Conservation (phyloP, 2,888 invertebrate genomes). For the Drosophila sordidula region DNA sequence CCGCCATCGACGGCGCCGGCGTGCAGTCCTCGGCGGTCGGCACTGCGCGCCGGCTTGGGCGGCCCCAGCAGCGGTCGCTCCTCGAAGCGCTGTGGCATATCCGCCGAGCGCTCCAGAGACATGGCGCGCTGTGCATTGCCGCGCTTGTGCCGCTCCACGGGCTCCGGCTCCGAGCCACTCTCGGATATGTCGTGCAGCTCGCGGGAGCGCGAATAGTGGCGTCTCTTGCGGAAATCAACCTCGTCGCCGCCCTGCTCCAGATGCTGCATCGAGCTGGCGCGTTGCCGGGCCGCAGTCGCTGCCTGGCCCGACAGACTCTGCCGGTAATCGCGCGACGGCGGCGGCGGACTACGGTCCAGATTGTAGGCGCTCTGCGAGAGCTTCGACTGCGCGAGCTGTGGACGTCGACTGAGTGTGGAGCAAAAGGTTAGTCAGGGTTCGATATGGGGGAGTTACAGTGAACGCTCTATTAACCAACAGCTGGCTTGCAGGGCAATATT, state of each 20-base stretch:
- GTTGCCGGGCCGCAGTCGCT: slow-evolving; percentile 54
- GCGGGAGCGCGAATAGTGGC: slow-evolving; percentile 85
- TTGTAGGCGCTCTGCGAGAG: slow-evolving; percentile 85
- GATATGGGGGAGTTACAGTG: too few species aligned
- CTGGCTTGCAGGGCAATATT: too few species aligned
- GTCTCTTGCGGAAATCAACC: slow-evolving; percentile 82
- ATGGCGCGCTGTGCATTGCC: slow-evolving; percentile 63
- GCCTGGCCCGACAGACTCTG: slow-evolving; percentile 65
- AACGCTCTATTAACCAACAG: too few species aligned
- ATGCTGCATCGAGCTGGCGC: slow-evolving; percentile 84
- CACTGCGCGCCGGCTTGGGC: slow-evolving; percentile 85
- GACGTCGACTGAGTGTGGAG: slow-evolving; percentile 69
- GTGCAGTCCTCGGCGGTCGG: slow-evolving; percentile 73
- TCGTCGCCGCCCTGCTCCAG: slow-evolving; percentile 83
- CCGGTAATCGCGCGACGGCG: slow-evolving; percentile 74
- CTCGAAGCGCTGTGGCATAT: slow-evolving; percentile 69
- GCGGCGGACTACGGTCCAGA: slow-evolving; percentile 81
- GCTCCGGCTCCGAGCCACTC: slow-evolving; percentile 85
- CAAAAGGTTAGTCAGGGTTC: neutral
- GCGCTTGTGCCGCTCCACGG: slow-evolving; percentile 75
- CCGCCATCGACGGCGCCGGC: slow-evolving; percentile 45
- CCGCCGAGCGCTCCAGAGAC: slow-evolving; percentile 67
- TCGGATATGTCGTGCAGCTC: slow-evolving; percentile 85
- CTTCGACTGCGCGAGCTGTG: slow-evolving; percentile 77
- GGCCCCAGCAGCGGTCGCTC: slow-evolving; percentile 78